These are phyloP conservation scores for Dryomyza anilis DNA, from an alignment of 2,888 invertebrate genomes.

Conservation along the genomic window DNA sequence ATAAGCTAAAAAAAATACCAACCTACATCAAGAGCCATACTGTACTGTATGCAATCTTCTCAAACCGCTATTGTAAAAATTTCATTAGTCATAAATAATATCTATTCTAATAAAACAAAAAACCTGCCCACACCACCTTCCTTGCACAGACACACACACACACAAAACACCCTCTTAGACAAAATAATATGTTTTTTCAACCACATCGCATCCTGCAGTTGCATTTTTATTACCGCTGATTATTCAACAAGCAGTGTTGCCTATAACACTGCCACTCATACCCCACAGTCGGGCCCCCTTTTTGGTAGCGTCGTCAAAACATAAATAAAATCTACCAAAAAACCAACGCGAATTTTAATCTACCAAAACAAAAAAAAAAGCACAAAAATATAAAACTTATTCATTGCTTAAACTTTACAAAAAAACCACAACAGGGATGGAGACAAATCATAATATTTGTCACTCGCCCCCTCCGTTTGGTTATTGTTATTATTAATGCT, in stretches of 20 bases:
- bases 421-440: background rate
- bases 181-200: slow-evolving; percentile 35
- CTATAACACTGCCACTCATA: background rate
- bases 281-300: background rate
- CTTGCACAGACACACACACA: no score
- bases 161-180: slow-evolving; percentile 7
- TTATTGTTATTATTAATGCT: slow-evolving; percentile 17
- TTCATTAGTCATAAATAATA: no score
- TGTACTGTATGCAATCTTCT: no score
- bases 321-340: background rate
- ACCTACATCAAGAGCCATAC: no score
- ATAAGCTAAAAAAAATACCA: no score
- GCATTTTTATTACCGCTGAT: slow-evolving; percentile 40
- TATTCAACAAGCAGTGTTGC: slow-evolving; percentile 31
- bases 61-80: no score
- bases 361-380: no score
- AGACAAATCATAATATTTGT: slow-evolving; percentile 23
- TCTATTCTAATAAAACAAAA: no score
- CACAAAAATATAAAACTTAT: slow-evolving; percentile 29
- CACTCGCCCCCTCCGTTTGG: background rate
- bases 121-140: no score
- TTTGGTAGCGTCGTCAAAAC: background rate
- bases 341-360: slow-evolving; percentile 28
- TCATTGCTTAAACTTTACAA: slow-evolving; percentile 28
- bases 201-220: slow-evolving; percentile 26